phyloP scores from a whole-genome alignment of 2,888 invertebrate genomes.

The Acleris laterana region DNA sequence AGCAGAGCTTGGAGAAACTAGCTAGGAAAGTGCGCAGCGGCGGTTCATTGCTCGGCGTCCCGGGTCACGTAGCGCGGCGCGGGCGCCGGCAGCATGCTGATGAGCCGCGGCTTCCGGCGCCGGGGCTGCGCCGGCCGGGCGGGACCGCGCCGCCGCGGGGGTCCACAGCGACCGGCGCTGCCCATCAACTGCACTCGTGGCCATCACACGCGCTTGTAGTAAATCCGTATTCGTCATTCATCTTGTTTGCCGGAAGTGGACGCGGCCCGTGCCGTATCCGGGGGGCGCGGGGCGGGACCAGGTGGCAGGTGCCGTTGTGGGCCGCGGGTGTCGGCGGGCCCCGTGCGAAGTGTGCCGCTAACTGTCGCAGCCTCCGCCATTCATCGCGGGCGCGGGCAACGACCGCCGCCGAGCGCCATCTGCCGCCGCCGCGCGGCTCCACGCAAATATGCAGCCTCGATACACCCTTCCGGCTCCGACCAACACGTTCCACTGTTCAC shows the following conservation, averaged over 20 bases:
- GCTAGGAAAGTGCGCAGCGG: too few relatives aligned
- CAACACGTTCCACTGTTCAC: slow-evolving; percentile 5
- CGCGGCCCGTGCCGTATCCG: background rate
- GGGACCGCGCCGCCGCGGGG: background rate
- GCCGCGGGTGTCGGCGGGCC: slow-evolving; percentile 12
- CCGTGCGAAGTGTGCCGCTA: slow-evolving; percentile 30
- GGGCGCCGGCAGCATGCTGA: background rate
- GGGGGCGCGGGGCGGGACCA: slow-evolving; percentile 3
- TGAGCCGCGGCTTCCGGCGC: too few relatives aligned
- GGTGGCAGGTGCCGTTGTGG: slow-evolving; percentile 26
- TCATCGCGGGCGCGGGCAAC: slow-evolving; percentile 29
- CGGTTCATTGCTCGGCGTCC: too few relatives aligned
- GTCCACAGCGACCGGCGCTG: background rate
- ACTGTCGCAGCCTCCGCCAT: slow-evolving; percentile 23
- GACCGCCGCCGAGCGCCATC: slow-evolving; percentile 21
- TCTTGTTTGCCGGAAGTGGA: background rate
- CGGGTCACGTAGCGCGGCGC: slow-evolving; percentile 1
- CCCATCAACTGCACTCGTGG: background rate
- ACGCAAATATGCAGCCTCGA: slow-evolving; percentile 18
- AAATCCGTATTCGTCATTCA: background rate
- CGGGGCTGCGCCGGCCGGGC: background rate
- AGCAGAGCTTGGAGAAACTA: too few relatives aligned
- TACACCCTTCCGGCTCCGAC: slow-evolving; percentile 8
- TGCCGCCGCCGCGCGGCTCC: background rate
- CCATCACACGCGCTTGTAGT: background rate